Conservation (phyloP, 2,888 invertebrate species). For the Lagria hirta region DNA sequence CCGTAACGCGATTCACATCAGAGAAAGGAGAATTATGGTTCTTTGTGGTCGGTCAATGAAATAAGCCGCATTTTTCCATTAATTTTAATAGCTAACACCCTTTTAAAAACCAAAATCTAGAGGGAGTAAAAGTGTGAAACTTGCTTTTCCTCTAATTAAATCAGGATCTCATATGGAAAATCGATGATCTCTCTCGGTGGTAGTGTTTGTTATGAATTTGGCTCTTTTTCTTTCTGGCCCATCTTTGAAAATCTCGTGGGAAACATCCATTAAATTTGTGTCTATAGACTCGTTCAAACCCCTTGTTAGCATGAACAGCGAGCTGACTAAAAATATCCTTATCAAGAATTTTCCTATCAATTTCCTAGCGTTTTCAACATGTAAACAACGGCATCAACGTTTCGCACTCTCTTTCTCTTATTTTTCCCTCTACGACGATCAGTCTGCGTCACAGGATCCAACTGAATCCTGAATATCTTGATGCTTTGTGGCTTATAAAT, state of each 20-base stretch:
- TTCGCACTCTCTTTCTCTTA: slow-evolving; percentile 11
- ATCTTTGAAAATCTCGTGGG: neutral
- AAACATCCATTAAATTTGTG: slow-evolving; percentile 24
- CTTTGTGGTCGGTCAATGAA: too few species aligned
- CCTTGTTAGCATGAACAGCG: slow-evolving; percentile 27
- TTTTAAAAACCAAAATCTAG: too few species aligned
- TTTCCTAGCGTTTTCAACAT: slow-evolving; percentile 28
- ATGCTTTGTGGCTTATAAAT: slow-evolving; percentile 14
- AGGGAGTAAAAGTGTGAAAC: too few species aligned
- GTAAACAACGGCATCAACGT: slow-evolving; percentile 26
- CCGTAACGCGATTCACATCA: too few species aligned
- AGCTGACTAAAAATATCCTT: slow-evolving; percentile 26
- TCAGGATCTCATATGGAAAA: too few species aligned
- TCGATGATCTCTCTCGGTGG: neutral
- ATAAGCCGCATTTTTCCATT: too few species aligned
- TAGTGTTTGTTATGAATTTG: neutral
- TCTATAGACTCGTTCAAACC: slow-evolving; percentile 18
- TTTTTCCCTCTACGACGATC: slow-evolving; percentile 24
- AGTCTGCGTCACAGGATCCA: slow-evolving; percentile 21
- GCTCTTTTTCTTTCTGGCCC: slow-evolving; percentile 7
- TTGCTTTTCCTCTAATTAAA: too few species aligned
- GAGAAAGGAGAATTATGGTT: too few species aligned
- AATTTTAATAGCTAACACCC: too few species aligned
- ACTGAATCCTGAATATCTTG: slow-evolving; percentile 15
- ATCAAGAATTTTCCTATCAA: slow-evolving; percentile 29